Percentiles rank a stretch among this genome's conserved stretches.
These are phyloP conservation scores for Plectrocnemia conspersa DNA, from an alignment of 1,140 invertebrate genomes.

Conservation along the genomic window DNA sequence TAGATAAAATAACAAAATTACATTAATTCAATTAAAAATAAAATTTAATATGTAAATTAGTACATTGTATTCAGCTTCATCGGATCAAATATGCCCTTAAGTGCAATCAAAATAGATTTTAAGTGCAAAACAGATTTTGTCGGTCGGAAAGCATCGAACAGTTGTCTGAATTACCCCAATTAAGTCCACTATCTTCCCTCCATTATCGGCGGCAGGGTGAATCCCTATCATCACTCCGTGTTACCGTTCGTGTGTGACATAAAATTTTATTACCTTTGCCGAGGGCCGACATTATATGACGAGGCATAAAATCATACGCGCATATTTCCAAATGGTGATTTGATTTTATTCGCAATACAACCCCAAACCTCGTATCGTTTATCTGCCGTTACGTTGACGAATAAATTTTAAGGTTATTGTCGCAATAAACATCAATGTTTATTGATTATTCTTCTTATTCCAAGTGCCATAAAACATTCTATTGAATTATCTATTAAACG, in stretches of 20 bases:
- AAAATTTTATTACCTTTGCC: conserved; percentile 21
- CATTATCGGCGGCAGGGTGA: conserved; percentile 31
- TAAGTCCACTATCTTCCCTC: conserved; percentile 32
- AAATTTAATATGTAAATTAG: too few species aligned
- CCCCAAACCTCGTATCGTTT: too few species aligned
- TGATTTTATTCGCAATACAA: too few species aligned
- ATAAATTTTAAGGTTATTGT: too few species aligned
- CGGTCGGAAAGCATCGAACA: conserved; percentile 28
- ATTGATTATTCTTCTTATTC: too few species aligned
- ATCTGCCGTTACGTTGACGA: too few species aligned
- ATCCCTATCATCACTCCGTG: conserved; percentile 24
- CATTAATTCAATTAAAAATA: too few species aligned
- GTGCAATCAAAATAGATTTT: conserved; percentile 32
- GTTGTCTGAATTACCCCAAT: conserved; percentile 36
- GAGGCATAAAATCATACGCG: neutral
- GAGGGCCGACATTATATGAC: neutral
- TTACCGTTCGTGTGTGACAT: conserved; percentile 13
- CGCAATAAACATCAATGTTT: too few species aligned
- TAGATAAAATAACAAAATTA: too few species aligned
- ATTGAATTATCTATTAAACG: too few species aligned
- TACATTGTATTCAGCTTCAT: too few species aligned
- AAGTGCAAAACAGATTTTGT: conserved; percentile 31
- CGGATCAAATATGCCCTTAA: conserved; percentile 28
- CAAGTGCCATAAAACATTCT: too few species aligned
- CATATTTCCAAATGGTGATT: neutral